Conservation (phyloP, 2,888 invertebrate species). For the Spialia ferax region DNA sequence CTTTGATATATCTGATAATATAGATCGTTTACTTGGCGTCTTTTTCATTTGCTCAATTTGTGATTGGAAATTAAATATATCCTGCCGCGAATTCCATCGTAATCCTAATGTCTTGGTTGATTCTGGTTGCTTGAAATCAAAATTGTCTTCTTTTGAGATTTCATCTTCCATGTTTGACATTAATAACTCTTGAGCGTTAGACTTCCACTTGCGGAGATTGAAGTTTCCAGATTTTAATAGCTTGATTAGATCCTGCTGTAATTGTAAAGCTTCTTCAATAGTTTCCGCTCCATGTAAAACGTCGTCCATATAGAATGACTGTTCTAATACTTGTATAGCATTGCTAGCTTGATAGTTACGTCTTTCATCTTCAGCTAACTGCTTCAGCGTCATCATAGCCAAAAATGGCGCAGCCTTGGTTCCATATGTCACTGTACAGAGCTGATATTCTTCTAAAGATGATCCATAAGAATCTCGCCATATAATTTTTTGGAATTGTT, state of each 20-base stretch:
- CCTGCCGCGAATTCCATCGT: background rate
- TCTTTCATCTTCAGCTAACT: constrained; percentile 12
- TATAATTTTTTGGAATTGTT: constrained; percentile 44
- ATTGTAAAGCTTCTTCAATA: background rate
- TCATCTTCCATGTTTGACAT: background rate
- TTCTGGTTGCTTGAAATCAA: constrained; percentile 35
- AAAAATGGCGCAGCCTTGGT: too few relatives aligned
- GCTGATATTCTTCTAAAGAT: constrained; percentile 14
- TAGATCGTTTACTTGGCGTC: background rate
- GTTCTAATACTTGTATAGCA: background rate
- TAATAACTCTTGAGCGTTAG: constrained; percentile 18
- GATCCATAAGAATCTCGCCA: constrained; percentile 38
- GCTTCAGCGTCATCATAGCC: constrained; percentile 19
- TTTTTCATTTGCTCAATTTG: background rate
- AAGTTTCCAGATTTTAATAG: background rate
- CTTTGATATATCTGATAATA: constrained; percentile 4
- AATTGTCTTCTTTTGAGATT: constrained; percentile 10
- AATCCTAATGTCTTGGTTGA: constrained; percentile 1
- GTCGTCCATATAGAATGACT: constrained; percentile 21
- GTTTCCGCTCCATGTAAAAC: constrained; percentile 4
- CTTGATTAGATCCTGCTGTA: background rate
- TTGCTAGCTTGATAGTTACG: background rate
- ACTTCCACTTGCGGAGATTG: constrained; percentile 17
- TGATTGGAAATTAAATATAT: background rate
- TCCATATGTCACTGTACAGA: constrained; percentile 17